Percentiles rank a stretch among this genome's conserved stretches.
Conservation (phyloP, 2,797 vertebrate genomes). For the Labeo calbasu region DNA sequence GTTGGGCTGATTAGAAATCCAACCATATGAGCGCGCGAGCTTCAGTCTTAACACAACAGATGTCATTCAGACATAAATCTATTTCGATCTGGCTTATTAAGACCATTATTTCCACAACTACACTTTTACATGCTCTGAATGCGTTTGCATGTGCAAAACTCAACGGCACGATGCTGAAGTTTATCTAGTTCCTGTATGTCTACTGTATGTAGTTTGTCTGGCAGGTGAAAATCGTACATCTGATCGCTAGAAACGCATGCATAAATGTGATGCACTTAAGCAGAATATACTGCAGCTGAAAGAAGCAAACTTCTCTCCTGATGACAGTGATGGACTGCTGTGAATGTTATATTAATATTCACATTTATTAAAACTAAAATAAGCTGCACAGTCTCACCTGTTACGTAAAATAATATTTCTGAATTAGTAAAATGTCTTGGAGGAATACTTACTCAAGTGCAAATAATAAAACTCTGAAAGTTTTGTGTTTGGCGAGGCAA, state of each 20-base stretch:
- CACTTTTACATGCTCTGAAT: conserved; percentile 8
- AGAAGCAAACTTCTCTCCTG: conserved; percentile 1
- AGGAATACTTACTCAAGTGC: conserved; percentile 43
- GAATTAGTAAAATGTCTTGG: conserved; percentile 40
- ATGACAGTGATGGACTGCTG: conserved; percentile 17
- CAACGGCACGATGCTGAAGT: neutral
- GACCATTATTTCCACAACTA: conserved; percentile 50
- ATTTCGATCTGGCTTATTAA: conserved; percentile 57
- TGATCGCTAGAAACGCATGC: neutral
- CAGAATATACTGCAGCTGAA: neutral
- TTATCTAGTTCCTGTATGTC: neutral
- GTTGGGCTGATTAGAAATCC: conserved; percentile 58
- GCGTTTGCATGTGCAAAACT: neutral
- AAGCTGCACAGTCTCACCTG: conserved; percentile 9
- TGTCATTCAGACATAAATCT: conserved; percentile 59
- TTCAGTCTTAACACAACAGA: conserved; percentile 63
- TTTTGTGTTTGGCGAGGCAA: conserved; percentile 22
- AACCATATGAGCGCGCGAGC: conserved; percentile 58
- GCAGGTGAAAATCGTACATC: conserved; percentile 7
- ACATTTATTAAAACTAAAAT: conserved; percentile 44
- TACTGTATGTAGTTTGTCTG: too few species aligned
- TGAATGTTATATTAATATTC: conserved; percentile 48
- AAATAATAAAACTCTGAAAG: conserved; percentile 45
- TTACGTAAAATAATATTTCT: conserved; percentile 44
- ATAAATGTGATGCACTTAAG: neutral